Evolutionary conservation across 2,113 vertebrate species (phyloP).

Genomic region (Oncorhynchus nerka): DNA sequence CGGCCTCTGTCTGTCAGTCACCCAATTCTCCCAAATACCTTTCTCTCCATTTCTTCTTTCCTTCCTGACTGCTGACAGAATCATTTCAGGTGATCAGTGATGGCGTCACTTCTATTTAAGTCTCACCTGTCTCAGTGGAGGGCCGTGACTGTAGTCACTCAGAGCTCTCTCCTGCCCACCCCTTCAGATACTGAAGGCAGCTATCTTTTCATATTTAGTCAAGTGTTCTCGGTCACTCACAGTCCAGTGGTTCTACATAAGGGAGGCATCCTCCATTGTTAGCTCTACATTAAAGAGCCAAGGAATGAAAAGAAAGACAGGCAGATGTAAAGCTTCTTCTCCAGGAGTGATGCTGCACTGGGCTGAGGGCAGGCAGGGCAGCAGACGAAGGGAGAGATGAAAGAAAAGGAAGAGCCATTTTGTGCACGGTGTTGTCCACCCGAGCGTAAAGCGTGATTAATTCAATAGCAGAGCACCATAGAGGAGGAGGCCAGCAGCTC

Average conservation of each 20-base stretch:
- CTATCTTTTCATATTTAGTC: too few relatives aligned
- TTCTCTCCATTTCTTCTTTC: too few relatives aligned
- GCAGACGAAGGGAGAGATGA: conserved; percentile 28
- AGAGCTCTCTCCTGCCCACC: too few relatives aligned
- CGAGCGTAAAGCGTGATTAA: conserved; percentile 92
- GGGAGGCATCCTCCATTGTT: conserved; percentile 39
- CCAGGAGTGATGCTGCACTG: not conserved
- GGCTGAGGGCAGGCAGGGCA: conserved; percentile 8
- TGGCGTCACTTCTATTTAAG: too few relatives aligned
- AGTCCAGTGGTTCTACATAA: conserved; percentile 38
- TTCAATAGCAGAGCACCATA: conserved; percentile 75
- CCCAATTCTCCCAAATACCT: too few relatives aligned
- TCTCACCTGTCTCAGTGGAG: too few relatives aligned
- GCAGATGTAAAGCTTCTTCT: conserved; percentile 12
- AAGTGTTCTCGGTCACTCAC: conserved; percentile 29
- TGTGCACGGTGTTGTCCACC: conserved; percentile 59
- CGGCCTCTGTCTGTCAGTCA: too few relatives aligned
- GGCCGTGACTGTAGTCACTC: too few relatives aligned
- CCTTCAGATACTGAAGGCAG: too few relatives aligned
- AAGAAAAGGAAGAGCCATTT: conserved; percentile 3
- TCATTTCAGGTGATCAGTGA: too few relatives aligned
- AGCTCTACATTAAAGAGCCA: conserved; percentile 8
- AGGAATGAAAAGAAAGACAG: conserved; percentile 13
- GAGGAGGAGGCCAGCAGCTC: too few relatives aligned
- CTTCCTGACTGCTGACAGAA: too few relatives aligned